These are phyloP conservation scores for Eurosta solidaginis DNA, from an alignment of 1,140 invertebrate species.

Conservation along the genomic window DNA sequence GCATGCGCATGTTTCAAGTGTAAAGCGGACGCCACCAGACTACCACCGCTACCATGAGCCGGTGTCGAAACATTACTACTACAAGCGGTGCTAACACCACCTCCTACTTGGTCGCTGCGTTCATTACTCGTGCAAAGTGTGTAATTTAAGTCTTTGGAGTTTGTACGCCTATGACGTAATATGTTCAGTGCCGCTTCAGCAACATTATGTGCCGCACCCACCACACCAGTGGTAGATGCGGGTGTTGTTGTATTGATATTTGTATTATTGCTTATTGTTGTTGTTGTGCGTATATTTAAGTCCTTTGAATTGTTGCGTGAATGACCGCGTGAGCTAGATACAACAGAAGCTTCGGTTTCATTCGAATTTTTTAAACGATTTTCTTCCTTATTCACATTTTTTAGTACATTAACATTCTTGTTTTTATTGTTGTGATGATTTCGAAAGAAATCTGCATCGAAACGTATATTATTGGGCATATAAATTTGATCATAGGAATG, in stretches of 20 bases:
- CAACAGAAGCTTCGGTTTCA: constrained; percentile 42
- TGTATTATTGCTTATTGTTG: constrained; percentile 30
- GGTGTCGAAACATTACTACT: constrained; percentile 1
- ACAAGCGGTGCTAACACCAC: neutral
- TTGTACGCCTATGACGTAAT: constrained; percentile 64
- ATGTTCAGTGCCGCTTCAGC: constrained; percentile 56
- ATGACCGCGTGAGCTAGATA: constrained; percentile 53
- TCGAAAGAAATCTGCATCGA: constrained; percentile 55
- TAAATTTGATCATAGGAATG: constrained; percentile 60
- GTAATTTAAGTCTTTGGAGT: constrained; percentile 62
- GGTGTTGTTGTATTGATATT: neutral
- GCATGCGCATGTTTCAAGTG: constrained; percentile 21
- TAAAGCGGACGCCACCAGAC: neutral
- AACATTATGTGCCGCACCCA: neutral
- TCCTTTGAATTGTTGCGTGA: constrained; percentile 65
- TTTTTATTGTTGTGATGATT: constrained; percentile 47
- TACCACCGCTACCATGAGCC: neutral
- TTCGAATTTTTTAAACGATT: constrained; percentile 55
- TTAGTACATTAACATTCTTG: constrained; percentile 55
- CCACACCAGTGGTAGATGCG: neutral
- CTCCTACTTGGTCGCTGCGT: constrained; percentile 17
- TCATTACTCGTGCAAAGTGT: constrained; percentile 38
- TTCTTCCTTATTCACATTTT: constrained; percentile 42
- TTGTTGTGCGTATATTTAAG: constrained; percentile 52
- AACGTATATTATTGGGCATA: constrained; percentile 59